These are phyloP conservation scores for Coendou prehensilis DNA, from an alignment of 2,797 vertebrate genomes.

Conservation along the genomic window DNA sequence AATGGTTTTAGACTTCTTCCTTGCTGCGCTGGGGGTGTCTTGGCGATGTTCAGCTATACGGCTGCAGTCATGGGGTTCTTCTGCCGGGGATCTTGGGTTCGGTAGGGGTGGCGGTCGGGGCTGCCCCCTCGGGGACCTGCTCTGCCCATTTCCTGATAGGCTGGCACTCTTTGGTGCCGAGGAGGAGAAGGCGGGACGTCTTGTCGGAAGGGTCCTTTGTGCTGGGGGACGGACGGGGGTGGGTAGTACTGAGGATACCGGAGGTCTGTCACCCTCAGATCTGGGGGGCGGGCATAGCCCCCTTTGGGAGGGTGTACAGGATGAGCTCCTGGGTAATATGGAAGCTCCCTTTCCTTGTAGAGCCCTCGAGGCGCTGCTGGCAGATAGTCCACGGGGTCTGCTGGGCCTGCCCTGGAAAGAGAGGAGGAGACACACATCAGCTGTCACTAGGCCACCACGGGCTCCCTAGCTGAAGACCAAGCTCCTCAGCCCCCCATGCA, in stretches of 20 bases:
- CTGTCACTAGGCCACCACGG: neutral
- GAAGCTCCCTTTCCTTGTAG: slow-evolving; percentile 91
- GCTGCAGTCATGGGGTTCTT: slow-evolving; percentile 95
- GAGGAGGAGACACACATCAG: slow-evolving; percentile 77
- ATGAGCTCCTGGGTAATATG: slow-evolving; percentile 91
- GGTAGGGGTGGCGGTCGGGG: slow-evolving; percentile 91
- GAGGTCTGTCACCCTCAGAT: slow-evolving; percentile 90
- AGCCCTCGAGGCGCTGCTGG: slow-evolving; percentile 90
- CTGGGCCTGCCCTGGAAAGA: slow-evolving; percentile 91
- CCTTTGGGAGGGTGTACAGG: slow-evolving; percentile 89
- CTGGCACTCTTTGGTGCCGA: slow-evolving; percentile 91
- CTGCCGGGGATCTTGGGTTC: slow-evolving; percentile 92
- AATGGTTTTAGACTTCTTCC: rapidly evolving
- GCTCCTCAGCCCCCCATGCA: neutral
- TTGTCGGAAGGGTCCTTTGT: slow-evolving; percentile 96
- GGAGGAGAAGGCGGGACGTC: slow-evolving; percentile 98
- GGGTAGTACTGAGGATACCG: slow-evolving; percentile 93
- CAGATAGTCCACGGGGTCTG: slow-evolving; percentile 93
- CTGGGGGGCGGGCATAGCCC: slow-evolving; percentile 87
- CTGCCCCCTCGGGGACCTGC: slow-evolving; percentile 88
- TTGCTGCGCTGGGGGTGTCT: neutral
- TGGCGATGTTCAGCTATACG: slow-evolving; percentile 88
- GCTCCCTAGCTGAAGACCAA: no score
- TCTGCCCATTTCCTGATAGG: slow-evolving; percentile 93
- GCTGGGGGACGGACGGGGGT: slow-evolving; percentile 85